Evolutionary conservation across 2,113 vertebrate genomes (phyloP).

Genomic region (Passer montanus): DNA sequence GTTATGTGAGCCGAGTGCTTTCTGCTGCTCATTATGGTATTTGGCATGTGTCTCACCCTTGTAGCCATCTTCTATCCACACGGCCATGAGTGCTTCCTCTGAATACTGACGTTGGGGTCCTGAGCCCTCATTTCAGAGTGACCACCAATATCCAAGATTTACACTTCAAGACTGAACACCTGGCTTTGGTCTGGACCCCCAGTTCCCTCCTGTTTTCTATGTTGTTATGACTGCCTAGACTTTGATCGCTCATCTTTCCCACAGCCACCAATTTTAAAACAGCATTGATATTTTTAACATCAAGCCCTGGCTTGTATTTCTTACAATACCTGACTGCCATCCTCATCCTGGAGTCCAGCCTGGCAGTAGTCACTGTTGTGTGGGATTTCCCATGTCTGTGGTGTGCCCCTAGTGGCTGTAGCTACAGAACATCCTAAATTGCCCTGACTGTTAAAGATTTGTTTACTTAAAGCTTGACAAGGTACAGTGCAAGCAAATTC

Average conservation of each 20-base stretch:
- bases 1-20: neutral
- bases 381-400: neutral
- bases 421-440: neutral
- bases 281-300: neutral
- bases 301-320: neutral
- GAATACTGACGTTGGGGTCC: neutral
- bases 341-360: neutral
- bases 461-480: neutral
- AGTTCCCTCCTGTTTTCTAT: neutral
- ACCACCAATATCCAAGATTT: neutral
- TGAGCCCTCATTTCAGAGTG: neutral
- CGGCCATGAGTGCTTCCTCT: neutral
- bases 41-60: neutral
- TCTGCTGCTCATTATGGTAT: neutral
- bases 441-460: neutral
- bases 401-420: neutral
- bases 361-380: too few species aligned
- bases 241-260: neutral
- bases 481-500: neutral
- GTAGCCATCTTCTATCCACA: neutral
- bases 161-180: neutral
- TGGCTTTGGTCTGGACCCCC: neutral
- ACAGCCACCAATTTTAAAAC: neutral
- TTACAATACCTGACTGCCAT: neutral
- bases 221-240: neutral